Percentiles rank a stretch among this genome's conserved stretches.
Conservation (phyloP, 1,140 invertebrate species). For the Aethina tumida region DNA sequence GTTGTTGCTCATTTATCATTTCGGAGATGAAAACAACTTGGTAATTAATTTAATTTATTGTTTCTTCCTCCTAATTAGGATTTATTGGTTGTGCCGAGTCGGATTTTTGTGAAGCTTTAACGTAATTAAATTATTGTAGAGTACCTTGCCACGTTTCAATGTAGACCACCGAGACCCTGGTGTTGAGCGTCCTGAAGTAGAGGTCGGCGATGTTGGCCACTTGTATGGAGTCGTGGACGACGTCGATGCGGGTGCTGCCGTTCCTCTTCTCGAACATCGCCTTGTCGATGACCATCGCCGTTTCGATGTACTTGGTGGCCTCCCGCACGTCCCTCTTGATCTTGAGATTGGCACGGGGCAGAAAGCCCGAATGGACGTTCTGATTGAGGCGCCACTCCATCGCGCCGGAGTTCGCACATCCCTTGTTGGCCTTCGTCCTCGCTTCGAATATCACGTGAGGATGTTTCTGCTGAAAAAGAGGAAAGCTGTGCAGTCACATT, state of each 20-base stretch:
- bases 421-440: constrained; percentile 74
- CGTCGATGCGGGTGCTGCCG: constrained; percentile 77
- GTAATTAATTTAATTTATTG: neutral
- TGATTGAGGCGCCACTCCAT: constrained; percentile 60
- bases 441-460: constrained; percentile 94
- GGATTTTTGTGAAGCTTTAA: too few relatives aligned
- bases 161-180: constrained; percentile 87
- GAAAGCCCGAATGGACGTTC: constrained; percentile 43
- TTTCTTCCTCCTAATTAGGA: too few relatives aligned
- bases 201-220: constrained; percentile 94
- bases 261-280: constrained; percentile 90
- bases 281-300: constrained; percentile 84
- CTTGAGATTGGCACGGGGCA: constrained; percentile 20
- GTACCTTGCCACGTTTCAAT: constrained; percentile 86
- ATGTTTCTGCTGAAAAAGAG: constrained; percentile 82
- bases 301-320: constrained; percentile 86
- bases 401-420: constrained; percentile 72
- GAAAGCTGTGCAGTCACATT: constrained; percentile 40
- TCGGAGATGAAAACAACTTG: too few relatives aligned
- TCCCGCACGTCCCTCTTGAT: constrained; percentile 69
- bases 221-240: constrained; percentile 90
- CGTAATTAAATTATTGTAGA: too few relatives aligned
- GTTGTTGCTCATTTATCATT: too few relatives aligned
- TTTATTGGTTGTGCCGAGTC: too few relatives aligned
- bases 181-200: constrained; percentile 72